phyloP scores from a whole-genome alignment of 2,797 vertebrate genomes.

The Sarcophilus harrisii region DNA sequence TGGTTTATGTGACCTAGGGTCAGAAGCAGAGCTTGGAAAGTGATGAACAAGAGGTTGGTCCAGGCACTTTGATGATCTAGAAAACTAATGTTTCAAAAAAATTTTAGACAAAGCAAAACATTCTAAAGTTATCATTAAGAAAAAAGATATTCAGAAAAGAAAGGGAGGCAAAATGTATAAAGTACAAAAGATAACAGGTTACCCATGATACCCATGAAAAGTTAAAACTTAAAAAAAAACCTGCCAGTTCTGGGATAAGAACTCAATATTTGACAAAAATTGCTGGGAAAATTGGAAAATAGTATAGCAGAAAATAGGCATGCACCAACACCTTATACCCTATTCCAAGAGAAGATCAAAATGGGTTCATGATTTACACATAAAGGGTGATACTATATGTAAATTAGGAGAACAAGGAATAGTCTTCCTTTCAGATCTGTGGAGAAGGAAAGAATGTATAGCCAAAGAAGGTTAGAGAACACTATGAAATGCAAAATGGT shows the following conservation, averaged over 20 bases:
- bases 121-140: not conserved
- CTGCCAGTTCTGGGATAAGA: not conserved
- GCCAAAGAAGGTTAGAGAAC: too few species aligned
- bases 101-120: not conserved
- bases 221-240: not conserved
- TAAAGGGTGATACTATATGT: too few species aligned
- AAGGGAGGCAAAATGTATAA: not conserved
- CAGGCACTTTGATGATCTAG: not conserved
- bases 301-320: too few species aligned
- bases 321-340: too few species aligned
- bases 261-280: too few species aligned
- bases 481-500: too few species aligned
- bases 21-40: not conserved
- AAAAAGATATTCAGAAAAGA: not conserved
- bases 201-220: not conserved
- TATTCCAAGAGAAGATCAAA: too few species aligned
- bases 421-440: too few species aligned
- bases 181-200: not conserved
- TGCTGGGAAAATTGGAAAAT: too few species aligned
- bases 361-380: too few species aligned
- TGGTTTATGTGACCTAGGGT: not conserved
- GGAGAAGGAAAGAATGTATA: too few species aligned
- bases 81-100: not conserved
- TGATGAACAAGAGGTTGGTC: fast-evolving
- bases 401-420: too few species aligned